Evolutionary conservation across 1,140 invertebrate genomes (phyloP), one percentile per base, ranked within the genome.

Genomic region (Nasonia longicornis): DNA sequence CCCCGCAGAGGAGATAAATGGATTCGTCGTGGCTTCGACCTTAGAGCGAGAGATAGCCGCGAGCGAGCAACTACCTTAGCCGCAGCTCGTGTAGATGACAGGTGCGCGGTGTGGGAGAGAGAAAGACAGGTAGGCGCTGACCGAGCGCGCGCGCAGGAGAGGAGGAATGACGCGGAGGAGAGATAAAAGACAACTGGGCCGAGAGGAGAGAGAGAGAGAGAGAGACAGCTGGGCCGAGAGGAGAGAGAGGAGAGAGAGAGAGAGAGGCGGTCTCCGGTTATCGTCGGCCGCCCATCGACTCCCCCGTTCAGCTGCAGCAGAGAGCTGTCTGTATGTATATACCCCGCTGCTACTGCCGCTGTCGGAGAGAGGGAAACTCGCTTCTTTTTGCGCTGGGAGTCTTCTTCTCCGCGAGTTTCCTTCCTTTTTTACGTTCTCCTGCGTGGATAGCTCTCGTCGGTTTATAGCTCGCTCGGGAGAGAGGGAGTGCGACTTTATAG

Each of bases 221-320:
- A 77, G 75, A 75, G 69, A 26, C n/a, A n/a, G n/a, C n/a, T n/a
- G n/a, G n/a, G n/a, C n/a, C n/a, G 26, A 26, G 26, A 26, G 26
- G 26, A 26, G 26, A 26, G 77, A 83, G 84, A 84, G 81, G 82
- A 85, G 85, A 78, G 84, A 85, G 88, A 89, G 87, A 58, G 58
- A 48, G 69, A 12, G 88, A 90, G 89, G 89, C 89, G 89, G 89
- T 89, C 89, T 88, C 85, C 85, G 85, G 85, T 89, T 88, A 88
- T 86, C 87, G 87, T 88, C 85, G 86, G 88, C 88, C 89, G 87
- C 89, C 89, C 88, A 87, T 89, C 87, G 86, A 84, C 82, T 86
- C 85, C 86, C 87, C 87, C 69, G 29, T 42, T 63, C 22, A 58
- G 35, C n/a, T 48, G 48, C 10, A 52, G 42, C 71, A 26, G 45